These are phyloP conservation scores for Globodera rostochiensis DNA, from an alignment of 1,140 invertebrate genomes.

Conservation along the genomic window DNA sequence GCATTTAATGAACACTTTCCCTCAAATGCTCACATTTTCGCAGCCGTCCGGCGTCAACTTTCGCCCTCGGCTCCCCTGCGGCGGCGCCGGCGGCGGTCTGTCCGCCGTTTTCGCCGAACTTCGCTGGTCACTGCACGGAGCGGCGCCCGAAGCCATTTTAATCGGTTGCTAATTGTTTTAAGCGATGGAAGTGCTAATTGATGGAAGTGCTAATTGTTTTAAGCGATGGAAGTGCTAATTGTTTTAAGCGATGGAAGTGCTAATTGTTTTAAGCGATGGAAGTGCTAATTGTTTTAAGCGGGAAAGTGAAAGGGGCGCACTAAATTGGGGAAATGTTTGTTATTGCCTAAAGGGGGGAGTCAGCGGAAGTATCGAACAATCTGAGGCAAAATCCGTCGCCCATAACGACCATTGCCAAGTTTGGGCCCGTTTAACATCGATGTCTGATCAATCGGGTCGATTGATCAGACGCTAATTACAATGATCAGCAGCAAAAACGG, in stretches of 20 bases:
- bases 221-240: neutral
- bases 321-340: too few relatives aligned
- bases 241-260: too few relatives aligned
- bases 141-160: slow-evolving; percentile 35
- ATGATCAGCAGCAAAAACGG: too few relatives aligned
- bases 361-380: too few relatives aligned
- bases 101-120: slow-evolving; percentile 20
- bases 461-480: too few relatives aligned
- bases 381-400: too few relatives aligned
- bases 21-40: slow-evolving; percentile 24
- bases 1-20: neutral
- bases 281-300: neutral
- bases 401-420: too few relatives aligned
- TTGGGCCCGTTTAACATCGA: too few relatives aligned
- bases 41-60: slow-evolving; percentile 3
- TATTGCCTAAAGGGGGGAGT: too few relatives aligned
- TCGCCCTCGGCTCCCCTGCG: slow-evolving; percentile 8
- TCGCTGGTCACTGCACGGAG: slow-evolving; percentile 36
- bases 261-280: neutral
- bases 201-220: neutral
- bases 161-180: neutral
- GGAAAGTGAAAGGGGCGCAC: too few relatives aligned
- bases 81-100: slow-evolving; percentile 12
- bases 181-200: too few relatives aligned
- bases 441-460: too few relatives aligned